Percentiles rank a stretch among this genome's conserved stretches.
Conservation (phyloP, 2,797 vertebrate genomes). For the Benthosema pterotum region DNA sequence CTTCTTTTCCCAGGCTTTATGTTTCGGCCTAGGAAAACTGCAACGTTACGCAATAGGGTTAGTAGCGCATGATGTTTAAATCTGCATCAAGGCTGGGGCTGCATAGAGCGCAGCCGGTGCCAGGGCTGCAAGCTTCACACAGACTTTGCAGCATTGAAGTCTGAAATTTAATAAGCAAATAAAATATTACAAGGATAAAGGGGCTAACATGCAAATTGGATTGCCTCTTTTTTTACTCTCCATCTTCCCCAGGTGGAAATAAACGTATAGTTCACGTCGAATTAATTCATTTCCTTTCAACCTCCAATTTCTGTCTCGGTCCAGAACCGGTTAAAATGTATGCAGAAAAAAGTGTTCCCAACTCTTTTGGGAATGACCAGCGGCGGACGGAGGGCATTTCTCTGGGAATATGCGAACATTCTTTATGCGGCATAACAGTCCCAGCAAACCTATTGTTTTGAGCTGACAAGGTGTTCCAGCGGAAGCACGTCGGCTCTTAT, state of each 20-base stretch:
- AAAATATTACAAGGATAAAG: slow-evolving; percentile 43
- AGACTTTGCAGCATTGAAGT: not conserved
- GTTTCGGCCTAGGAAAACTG: slow-evolving; percentile 56
- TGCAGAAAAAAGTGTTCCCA: slow-evolving; percentile 77
- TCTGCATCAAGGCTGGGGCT: slow-evolving; percentile 51
- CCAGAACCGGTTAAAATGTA: slow-evolving; percentile 64
- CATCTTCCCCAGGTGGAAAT: slow-evolving; percentile 49
- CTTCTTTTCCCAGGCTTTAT: slow-evolving; percentile 49
- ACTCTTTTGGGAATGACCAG: slow-evolving; percentile 78
- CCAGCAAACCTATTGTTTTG: slow-evolving; percentile 81
- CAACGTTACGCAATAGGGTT: slow-evolving; percentile 37
- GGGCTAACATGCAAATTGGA: slow-evolving; percentile 45
- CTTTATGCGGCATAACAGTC: slow-evolving; percentile 73
- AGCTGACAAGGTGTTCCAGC: slow-evolving; percentile 80
- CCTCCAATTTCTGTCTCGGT: slow-evolving; percentile 64
- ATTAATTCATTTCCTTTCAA: slow-evolving; percentile 69
- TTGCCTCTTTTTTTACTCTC: slow-evolving; percentile 47
- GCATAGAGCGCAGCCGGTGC: slow-evolving; percentile 21
- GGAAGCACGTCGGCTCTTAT: slow-evolving; percentile 77
- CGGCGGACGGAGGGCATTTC: slow-evolving; percentile 70
- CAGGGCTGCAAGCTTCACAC: slow-evolving; percentile 24
- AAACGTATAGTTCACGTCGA: slow-evolving; percentile 55
- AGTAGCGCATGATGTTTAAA: slow-evolving; percentile 37
- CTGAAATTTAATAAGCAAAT: slow-evolving; percentile 41
- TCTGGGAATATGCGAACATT: slow-evolving; percentile 76